Evolutionary conservation across 1,140 invertebrate species (phyloP), one percentile per base, ranked within the genome.

Genomic region (Bombus superbus): DNA sequence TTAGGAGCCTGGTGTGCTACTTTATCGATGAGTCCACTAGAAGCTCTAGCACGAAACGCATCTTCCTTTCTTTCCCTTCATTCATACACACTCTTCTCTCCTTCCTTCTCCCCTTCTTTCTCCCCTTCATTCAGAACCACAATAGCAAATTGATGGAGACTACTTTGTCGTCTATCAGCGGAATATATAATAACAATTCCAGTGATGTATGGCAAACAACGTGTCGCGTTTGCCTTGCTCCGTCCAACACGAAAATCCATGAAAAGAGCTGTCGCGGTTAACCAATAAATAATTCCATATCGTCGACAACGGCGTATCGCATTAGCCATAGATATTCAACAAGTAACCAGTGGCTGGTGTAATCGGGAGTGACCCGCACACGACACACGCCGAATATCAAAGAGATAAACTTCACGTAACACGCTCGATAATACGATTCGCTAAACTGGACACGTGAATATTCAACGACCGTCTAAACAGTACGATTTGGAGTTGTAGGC

Each of bases 361-460:
- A 77, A 77, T 77, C 53, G 53, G 38, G 3, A 62, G 13, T 62
- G 75, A 77, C 15, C 75, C 75, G 38, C 38, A 40, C 42, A 42
- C 38, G 57, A 77, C 75, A 77, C 75, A 32, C 75, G 59, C 57
- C 59, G 59, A 78, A 64, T 78, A 78, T 78, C 75, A 78, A 76
- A 76, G 74, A 59, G 74, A 76, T 40, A 59, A 59, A 59, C 53
- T 35, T 25, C 25, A 73, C 53, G n/a, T 47, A 40, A 38, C 74
- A 44, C 25, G 42, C 8, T 40, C 53, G 53, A 77, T 77, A 77
- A 77, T 77, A 42, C 53, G 53, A 77, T 62, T 77, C 53, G 40
- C 25, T 28, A 38, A 32, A 22, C 40, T 25, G 57, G 13, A n/a
- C 57, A 38, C 75, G 53, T 77, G 75, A 62, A 62, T 62, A 62